Percentiles rank a stretch among this genome's conserved stretches.
phyloP scores from a whole-genome alignment of 2,888 invertebrate species.

The Caenorhabditis becei region DNA sequence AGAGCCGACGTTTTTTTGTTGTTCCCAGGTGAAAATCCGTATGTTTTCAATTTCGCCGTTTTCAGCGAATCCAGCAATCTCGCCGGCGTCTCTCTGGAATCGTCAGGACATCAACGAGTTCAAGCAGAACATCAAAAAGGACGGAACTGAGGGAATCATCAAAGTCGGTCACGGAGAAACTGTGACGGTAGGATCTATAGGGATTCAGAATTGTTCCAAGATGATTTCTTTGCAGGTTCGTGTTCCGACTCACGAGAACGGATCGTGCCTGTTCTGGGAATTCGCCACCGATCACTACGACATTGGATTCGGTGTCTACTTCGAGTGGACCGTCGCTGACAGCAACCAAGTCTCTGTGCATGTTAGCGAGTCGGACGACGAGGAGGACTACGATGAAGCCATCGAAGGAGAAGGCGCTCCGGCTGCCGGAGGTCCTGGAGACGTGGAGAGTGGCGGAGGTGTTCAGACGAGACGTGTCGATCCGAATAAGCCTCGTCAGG shows the following conservation, averaged over 20 bases:
- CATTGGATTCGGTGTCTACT: constrained; percentile 95
- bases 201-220: constrained; percentile 52
- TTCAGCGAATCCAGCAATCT: constrained; percentile 82
- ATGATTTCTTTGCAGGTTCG: constrained; percentile 85
- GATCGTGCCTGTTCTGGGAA: constrained; percentile 97
- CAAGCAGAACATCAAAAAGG: constrained; percentile 86
- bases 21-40: not conserved
- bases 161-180: constrained; percentile 97
- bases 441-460: constrained; percentile 85
- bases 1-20: constrained; percentile 50
- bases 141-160: constrained; percentile 91
- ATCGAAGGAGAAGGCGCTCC: constrained; percentile 43
- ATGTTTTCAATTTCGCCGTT: not conserved
- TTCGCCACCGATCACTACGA: constrained; percentile 99
- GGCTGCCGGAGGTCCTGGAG: constrained; percentile 82
- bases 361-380: constrained; percentile 95
- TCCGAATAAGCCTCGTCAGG: constrained; percentile 84
- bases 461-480: constrained; percentile 53
- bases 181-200: constrained; percentile 88
- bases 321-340: constrained; percentile 90
- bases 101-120: constrained; percentile 91
- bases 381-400: constrained; percentile 84
- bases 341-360: constrained; percentile 91
- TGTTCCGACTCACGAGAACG: constrained; percentile 96
- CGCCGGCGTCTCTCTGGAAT: constrained; percentile 95